A percentile compares a stretch with the other conserved stretches of the same genome.
These are phyloP conservation scores for Clitarchus hookeri DNA, from an alignment of 2,888 invertebrate species.

Conservation along the genomic window DNA sequence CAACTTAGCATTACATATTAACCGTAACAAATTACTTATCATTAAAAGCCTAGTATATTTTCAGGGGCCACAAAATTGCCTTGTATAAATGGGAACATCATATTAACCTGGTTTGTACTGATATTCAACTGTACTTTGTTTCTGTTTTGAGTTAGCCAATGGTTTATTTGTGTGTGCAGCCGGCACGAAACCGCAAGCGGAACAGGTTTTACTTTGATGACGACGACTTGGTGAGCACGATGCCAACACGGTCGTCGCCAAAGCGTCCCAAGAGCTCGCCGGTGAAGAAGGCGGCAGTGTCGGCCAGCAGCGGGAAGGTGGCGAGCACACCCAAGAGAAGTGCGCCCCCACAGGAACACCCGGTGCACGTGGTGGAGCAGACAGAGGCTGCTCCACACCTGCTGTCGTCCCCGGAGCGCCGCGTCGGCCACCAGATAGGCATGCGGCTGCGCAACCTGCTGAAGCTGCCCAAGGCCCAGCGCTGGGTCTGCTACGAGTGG, in stretches of 20 bases:
- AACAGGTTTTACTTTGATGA: conserved; percentile 90
- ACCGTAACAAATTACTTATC: no score
- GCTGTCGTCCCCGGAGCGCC: conserved; percentile 68
- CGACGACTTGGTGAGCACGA: conserved; percentile 80
- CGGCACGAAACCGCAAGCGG: conserved; percentile 86
- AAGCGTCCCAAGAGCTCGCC: conserved; percentile 65
- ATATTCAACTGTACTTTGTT: no score
- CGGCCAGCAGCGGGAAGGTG: conserved; percentile 51
- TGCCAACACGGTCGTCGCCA: conserved; percentile 74
- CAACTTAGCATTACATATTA: no score
- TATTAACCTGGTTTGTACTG: no score
- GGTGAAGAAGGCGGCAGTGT: conserved; percentile 56
- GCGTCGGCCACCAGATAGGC: conserved; percentile 87
- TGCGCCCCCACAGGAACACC: conserved; percentile 43
- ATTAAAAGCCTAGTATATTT: no score
- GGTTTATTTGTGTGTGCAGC: conserved; percentile 51
- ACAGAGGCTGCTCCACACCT: not conserved
- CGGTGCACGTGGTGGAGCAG: conserved; percentile 25
- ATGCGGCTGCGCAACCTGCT: conserved; percentile 87
- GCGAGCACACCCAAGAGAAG: conserved; percentile 56
- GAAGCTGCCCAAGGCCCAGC: conserved; percentile 97
- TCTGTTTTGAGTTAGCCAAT: no score
- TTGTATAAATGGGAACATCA: no score
- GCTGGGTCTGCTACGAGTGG: conserved; percentile 99
- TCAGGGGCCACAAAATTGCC: no score